Percentiles rank a stretch among this genome's conserved stretches.
phyloP scores from a whole-genome alignment of 2,797 vertebrate species.

The Pipistrellus pygmaeus region DNA sequence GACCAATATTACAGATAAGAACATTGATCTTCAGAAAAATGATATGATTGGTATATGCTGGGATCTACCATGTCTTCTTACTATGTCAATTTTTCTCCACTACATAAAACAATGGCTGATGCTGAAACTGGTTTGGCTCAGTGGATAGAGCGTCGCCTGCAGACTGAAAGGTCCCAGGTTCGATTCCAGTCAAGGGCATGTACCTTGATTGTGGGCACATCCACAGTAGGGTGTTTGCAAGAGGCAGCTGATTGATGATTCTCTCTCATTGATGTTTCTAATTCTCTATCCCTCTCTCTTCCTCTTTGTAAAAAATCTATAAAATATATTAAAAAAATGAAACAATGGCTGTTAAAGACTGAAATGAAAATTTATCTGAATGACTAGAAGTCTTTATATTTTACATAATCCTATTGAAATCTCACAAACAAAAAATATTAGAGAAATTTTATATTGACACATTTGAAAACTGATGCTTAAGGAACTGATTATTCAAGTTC shows the following conservation, averaged over 20 bases:
- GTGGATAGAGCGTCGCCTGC: no score
- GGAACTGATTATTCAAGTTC: not conserved
- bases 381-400: not conserved
- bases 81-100: not conserved
- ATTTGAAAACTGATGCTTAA: not conserved
- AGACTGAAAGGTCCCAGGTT: no score
- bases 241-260: no score
- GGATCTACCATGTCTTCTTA: not conserved
- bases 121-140: no score
- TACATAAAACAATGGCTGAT: not conserved
- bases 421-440: not conserved
- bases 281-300: no score
- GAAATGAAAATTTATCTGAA: not conserved
- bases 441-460: not conserved
- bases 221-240: no score
- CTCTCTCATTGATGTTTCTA: no score
- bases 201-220: no score
- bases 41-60: not conserved
- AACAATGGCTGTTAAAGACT: not conserved
- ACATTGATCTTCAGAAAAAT: not conserved
- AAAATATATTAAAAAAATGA: not conserved
- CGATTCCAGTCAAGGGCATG: no score
- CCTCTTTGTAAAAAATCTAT: no score
- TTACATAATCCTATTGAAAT: not conserved
- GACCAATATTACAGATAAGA: not conserved